These are phyloP conservation scores for Vombatus ursinus DNA, from an alignment of 2,113 vertebrate genomes.

Conservation along the genomic window DNA sequence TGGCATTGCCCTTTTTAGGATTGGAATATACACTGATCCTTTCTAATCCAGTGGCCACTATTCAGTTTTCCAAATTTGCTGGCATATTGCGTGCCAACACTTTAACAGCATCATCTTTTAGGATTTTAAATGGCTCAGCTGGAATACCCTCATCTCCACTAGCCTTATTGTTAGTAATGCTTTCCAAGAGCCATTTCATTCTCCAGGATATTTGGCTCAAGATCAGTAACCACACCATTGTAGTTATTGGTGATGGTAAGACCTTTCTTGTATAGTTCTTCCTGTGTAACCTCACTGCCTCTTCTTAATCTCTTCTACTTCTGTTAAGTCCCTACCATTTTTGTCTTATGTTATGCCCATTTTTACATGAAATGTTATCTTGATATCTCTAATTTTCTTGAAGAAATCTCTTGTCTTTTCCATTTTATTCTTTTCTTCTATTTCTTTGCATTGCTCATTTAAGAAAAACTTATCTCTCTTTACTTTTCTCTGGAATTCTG, in stretches of 20 bases:
- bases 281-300: not conserved
- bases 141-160: too few species aligned
- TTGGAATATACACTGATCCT: too few species aligned
- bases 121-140: too few species aligned
- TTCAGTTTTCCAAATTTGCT: too few species aligned
- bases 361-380: not conserved
- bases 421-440: not conserved
- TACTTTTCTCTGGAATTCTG: not conserved
- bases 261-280: conserved; percentile 23
- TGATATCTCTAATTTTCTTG: not conserved
- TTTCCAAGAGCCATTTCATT: not conserved
- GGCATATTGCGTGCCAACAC: too few species aligned
- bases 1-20: too few species aligned
- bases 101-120: too few species aligned
- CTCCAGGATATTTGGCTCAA: not conserved
- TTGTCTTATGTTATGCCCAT: not conserved
- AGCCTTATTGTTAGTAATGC: not conserved
- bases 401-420: not conserved
- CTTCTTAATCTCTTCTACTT: conserved; percentile 10
- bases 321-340: conserved; percentile 25
- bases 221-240: not conserved
- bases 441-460: not conserved
- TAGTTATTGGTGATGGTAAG: not conserved
- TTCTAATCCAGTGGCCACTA: too few species aligned
- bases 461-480: not conserved